Evolutionary conservation across 2,888 invertebrate genomes (phyloP), one percentile per base, ranked within the genome.

Genomic region (Argyresthia goedartella): DNA sequence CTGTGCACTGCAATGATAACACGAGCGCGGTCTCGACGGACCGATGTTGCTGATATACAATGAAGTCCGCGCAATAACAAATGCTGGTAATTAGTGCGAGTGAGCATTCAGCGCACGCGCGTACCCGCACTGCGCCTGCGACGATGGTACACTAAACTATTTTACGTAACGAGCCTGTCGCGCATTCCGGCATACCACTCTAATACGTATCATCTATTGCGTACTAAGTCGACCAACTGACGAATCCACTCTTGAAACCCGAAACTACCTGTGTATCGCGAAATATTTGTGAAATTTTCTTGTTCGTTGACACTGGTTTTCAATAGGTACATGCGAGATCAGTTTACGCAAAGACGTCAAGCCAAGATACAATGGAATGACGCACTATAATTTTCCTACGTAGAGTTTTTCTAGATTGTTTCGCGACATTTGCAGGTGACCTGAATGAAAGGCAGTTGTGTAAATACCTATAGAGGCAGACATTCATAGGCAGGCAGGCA

Each of bases 131-230:
- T n/a, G n/a, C n/a, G n/a, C n/a, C n/a, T 58, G 52, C 50, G 52
- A 58, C 55, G 60, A 55, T 48, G 60, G 54, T 52, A 55, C 59
- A 57, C 55, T 66, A 59, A 60, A 57, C 56, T 66, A 60, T 52
- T 66, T 66, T 65, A 65, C 66, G 66, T 65, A 68, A 68, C 60
- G 54, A 53, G 59, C 60, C 69, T 69, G 66, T 65, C 68, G 73
- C 66, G 60, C 61, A 60, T 66, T 68, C 61, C 73, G 69, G 76
- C 78, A 81, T 81, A 76, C 81, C 76, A 77, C 69, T 73, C 71
- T 73, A 76, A 74, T 71, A 81, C 79, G 81, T 79, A 80, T 76
- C 79, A 71, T 78, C 76, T 75, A 49, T 49, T 49, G 41, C 50
- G 50, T 43, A 43, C 43, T 9, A 7, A 34, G 34, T 42, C 25